Base-by-base conservation (phyloP, 2,113 vertebrate species). In the Gobiocypris rarus region DNA sequence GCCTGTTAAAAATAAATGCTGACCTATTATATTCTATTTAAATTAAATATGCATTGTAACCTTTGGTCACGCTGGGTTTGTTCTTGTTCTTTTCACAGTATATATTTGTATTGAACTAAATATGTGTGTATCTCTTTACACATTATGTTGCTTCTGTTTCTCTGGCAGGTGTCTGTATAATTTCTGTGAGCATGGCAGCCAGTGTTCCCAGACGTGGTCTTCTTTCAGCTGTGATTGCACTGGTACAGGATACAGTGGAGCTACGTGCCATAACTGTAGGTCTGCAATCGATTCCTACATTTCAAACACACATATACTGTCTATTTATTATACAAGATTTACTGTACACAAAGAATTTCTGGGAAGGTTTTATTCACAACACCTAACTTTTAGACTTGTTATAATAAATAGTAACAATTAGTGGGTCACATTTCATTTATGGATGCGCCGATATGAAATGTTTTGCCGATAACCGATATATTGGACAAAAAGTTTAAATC, bases 151-250 rank as follows among this genome's bases (percentile, higher is more conserved):
- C 52, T 14, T 75, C 38, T 41, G 10, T 13, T 75, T 82, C 54
- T 0, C 17, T 67, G 45, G 8, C 91, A 99, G 98, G 48, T 99
- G 98, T 88, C 94, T 98, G n/a, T 97, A 98, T 22, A 97, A 97
- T 94, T 95, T 96, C 82, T 99, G 98, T 84, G 97, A 99, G 88
- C 97, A 99, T 0, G 96, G 95, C 74, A 96, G 96, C 76, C 94
- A 89, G 85, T 99, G 98, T 85, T 95, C 96, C 31, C 98, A 99
- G 91, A 96, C 96, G 2, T 99, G 97, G 97, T 91, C 83, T 9
- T 92, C 93, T 10, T 98, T 99, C 89, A 91, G 93, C 87, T 99
- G 98, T 0, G 95, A 99, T 91, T 99, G 98, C 38, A 94, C 93
- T 0, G 93, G 95, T 38, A 97, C 95, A 0, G 96, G 96, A 50